Conservation (phyloP, 1,140 invertebrate genomes). For the Scaptomyza montana region DNA sequence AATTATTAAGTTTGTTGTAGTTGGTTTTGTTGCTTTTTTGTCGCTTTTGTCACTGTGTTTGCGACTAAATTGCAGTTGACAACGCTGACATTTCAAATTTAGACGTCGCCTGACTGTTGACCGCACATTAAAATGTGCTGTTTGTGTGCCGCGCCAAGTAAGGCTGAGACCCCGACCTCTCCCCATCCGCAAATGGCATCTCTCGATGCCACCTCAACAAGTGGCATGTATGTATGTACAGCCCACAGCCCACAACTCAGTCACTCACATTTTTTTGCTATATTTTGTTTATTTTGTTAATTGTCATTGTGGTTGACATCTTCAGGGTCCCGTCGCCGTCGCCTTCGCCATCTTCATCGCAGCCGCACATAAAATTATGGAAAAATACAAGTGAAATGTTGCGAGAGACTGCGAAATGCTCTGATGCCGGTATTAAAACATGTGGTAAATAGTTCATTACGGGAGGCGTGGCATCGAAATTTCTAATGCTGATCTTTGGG, state of each 20-base stretch:
- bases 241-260: constrained; percentile 30
- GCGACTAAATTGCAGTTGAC: constrained; percentile 65
- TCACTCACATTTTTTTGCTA: constrained; percentile 17
- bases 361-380: constrained; percentile 56
- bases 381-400: constrained; percentile 25
- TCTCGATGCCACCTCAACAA: constrained; percentile 1
- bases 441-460: too few species aligned
- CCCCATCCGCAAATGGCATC: constrained; percentile 9
- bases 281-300: constrained; percentile 55
- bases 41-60: constrained; percentile 37
- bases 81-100: constrained; percentile 80
- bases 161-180: constrained; percentile 34
- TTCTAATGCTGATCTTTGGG: too few species aligned
- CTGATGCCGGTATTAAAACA: too few species aligned
- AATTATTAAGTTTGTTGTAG: constrained; percentile 8
- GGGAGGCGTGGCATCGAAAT: too few species aligned
- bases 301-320: constrained; percentile 39
- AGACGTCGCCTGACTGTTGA: constrained; percentile 64
- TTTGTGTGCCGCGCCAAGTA: constrained; percentile 71
- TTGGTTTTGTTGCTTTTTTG: constrained; percentile 12
- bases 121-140: constrained; percentile 68
- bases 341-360: not conserved
- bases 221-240: not conserved
- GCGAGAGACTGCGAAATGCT: too few species aligned
- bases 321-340: not conserved